These are phyloP conservation scores for Habroteleia sp. DNA, from an alignment of 2,888 invertebrate genomes.

Conservation along the genomic window DNA sequence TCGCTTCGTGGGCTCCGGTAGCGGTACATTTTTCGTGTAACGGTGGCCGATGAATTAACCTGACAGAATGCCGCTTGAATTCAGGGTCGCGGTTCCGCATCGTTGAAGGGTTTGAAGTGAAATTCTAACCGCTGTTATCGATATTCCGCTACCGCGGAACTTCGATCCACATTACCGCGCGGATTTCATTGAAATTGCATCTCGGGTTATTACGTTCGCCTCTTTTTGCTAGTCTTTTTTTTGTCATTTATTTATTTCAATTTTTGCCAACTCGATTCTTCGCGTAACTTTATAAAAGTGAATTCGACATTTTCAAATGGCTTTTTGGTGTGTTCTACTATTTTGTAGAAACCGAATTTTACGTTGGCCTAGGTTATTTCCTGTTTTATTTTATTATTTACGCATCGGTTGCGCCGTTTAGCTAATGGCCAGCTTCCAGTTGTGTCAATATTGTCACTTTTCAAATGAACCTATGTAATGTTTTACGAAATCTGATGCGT, in stretches of 20 bases:
- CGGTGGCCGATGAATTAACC: conserved; percentile 10
- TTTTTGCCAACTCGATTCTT: conserved; percentile 33
- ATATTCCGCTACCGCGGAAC: conserved; percentile 8
- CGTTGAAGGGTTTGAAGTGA: conserved; percentile 26
- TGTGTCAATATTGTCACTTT: no score
- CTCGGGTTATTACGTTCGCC: conserved; percentile 35
- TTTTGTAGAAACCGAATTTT: conserved; percentile 17
- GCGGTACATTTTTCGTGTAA: neutral
- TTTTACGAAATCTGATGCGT: no score
- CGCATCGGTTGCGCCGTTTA: conserved; percentile 9
- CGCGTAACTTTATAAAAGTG: conserved; percentile 40
- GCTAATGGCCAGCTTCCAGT: neutral
- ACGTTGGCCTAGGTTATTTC: conserved; percentile 11
- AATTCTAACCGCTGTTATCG: conserved; percentile 32
- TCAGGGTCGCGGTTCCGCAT: conserved; percentile 39
- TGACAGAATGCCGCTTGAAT: conserved; percentile 22
- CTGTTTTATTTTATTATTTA: conserved; percentile 23
- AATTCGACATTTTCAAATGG: conserved; percentile 21
- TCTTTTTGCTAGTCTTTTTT: neutral
- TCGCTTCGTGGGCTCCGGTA: no score
- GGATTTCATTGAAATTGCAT: conserved; percentile 44
- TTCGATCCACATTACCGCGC: conserved; percentile 19
- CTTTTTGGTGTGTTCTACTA: conserved; percentile 18
- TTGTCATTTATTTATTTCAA: conserved; percentile 26
- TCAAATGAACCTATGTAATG: no score